Conservation (phyloP, 2,113 vertebrate genomes). For the Chaenocephalus aceratus region DNA sequence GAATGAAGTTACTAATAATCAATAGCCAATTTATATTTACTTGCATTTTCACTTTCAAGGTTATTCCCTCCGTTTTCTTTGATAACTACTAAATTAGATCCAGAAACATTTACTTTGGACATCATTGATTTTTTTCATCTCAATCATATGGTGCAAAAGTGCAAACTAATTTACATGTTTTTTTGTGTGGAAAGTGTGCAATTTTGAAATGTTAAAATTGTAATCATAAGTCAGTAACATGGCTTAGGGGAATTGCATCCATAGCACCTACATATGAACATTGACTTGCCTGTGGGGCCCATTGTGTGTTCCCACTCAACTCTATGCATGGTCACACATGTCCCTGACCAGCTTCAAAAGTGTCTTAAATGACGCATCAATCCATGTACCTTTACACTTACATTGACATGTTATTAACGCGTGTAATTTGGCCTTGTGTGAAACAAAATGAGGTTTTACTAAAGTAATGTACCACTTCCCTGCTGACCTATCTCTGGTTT, state of each 20-base stretch:
- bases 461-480: background rate
- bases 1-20: background rate
- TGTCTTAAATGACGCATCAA: background rate
- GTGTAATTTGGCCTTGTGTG: background rate
- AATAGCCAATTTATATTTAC: background rate
- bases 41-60: background rate
- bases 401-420: background rate
- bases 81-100: background rate
- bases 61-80: background rate
- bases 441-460: background rate
- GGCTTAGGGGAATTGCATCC: background rate
- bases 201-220: background rate
- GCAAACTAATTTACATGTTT: too few species aligned
- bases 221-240: background rate
- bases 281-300: background rate
- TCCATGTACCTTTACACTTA: background rate
- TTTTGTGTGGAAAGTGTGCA: background rate
- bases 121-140: background rate
- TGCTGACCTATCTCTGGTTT: slow-evolving; percentile 8
- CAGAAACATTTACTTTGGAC: background rate
- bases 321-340: background rate
- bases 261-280: slow-evolving; percentile 9
- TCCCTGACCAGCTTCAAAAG: slow-evolving; percentile 6
- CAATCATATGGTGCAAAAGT: background rate
- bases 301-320: background rate